Percentiles rank a stretch among this genome's conserved stretches.
These are phyloP conservation scores for Lamellibrachia columna DNA, from an alignment of 2,888 invertebrate genomes.

Conservation along the genomic window DNA sequence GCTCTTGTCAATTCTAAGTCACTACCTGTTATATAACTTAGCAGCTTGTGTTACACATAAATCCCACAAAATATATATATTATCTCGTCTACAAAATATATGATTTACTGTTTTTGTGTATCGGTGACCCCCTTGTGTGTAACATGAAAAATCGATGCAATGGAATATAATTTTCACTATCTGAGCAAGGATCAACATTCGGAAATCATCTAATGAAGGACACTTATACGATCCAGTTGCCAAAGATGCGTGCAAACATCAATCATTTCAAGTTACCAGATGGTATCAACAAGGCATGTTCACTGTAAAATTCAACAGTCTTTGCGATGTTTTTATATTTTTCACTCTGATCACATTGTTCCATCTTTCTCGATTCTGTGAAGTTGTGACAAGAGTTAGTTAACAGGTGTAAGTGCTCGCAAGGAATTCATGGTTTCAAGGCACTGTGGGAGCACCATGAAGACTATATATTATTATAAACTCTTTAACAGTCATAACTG, in stretches of 20 bases:
- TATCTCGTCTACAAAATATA: neutral
- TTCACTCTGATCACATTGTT: neutral
- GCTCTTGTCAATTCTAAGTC: neutral
- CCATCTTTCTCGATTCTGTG: neutral
- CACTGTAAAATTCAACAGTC: constrained; percentile 12
- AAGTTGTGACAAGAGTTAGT: neutral
- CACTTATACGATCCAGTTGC: neutral
- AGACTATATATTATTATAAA: too few relatives aligned
- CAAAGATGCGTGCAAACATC: neutral
- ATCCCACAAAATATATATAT: neutral
- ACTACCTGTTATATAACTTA: neutral
- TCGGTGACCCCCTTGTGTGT: neutral
- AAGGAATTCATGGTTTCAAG: neutral
- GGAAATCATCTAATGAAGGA: neutral
- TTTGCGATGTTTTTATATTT: constrained; percentile 12
- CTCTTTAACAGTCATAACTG: neutral
- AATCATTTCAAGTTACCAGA: neutral
- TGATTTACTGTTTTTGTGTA: neutral
- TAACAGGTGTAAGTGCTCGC: neutral
- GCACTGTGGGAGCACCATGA: neutral
- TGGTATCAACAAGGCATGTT: neutral
- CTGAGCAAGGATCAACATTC: neutral
- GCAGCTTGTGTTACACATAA: neutral
- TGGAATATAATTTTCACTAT: neutral
- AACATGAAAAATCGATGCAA: neutral